A percentile compares a stretch with the other conserved stretches of the same genome.
phyloP scores from a whole-genome alignment of 2,113 vertebrate species.

The Dipodomys merriami region DNA sequence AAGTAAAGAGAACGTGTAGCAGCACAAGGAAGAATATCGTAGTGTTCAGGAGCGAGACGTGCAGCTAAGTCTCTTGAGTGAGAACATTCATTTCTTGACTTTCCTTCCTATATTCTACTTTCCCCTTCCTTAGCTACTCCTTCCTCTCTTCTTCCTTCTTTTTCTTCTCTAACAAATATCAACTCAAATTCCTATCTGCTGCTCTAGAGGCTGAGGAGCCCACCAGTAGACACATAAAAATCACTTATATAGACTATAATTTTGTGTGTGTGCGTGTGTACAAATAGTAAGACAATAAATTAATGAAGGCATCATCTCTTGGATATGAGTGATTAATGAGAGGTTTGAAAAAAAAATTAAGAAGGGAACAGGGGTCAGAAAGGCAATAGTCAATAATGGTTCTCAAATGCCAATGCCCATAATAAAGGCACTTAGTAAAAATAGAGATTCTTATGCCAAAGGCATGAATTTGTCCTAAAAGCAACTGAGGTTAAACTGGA shows the following conservation, averaged over 20 bases:
- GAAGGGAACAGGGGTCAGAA: not conserved
- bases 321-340: not conserved
- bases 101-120: too few species aligned
- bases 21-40: too few species aligned
- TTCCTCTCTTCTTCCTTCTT: too few species aligned
- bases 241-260: not conserved
- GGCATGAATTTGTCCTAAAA: too few species aligned
- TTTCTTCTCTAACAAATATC: not conserved
- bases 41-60: too few species aligned
- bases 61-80: too few species aligned
- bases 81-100: too few species aligned
- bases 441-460: not conserved
- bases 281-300: not conserved
- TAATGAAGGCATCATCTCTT: not conserved
- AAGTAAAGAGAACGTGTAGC: too few species aligned
- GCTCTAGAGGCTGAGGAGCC: not conserved
- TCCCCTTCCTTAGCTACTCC: too few species aligned
- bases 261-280: not conserved
- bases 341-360: not conserved
- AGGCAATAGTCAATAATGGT: not conserved
- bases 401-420: not conserved
- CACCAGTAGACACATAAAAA: not conserved
- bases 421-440: not conserved
- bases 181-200: not conserved
- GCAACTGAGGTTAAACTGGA: too few species aligned